Evolutionary conservation across 2,113 vertebrate genomes (phyloP).

Genomic region (Coreoperca whiteheadi): DNA sequence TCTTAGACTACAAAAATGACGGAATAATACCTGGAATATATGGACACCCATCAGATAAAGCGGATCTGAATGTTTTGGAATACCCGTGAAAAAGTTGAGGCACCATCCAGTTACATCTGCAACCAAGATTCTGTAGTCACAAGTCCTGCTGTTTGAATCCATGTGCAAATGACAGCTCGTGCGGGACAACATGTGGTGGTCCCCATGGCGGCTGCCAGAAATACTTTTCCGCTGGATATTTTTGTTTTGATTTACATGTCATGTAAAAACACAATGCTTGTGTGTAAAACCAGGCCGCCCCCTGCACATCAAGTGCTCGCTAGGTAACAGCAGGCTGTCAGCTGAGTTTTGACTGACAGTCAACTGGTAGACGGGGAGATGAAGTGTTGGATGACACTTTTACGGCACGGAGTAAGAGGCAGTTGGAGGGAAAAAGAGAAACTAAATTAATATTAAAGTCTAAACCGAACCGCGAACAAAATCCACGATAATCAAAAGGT

Average conservation of each 20-base stretch:
- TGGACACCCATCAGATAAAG: too few species aligned
- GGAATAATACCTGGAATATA: neutral
- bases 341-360: constrained; percentile 38
- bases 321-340: constrained; percentile 9
- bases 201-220: neutral
- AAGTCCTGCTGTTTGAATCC: neutral
- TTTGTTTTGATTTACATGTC: constrained; percentile 8
- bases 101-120: neutral
- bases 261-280: neutral
- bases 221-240: neutral
- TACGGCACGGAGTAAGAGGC: neutral
- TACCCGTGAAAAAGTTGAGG: neutral
- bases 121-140: neutral
- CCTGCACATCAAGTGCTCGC: constrained; percentile 3
- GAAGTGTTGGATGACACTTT: constrained; percentile 5
- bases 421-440: neutral
- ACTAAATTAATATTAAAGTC: constrained; percentile 12
- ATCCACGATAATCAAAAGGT: constrained; percentile 13
- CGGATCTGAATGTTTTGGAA: neutral
- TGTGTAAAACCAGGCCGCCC: constrained; percentile 12
- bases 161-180: neutral
- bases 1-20: neutral
- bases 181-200: neutral
- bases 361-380: constrained; percentile 1
- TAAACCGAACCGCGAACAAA: constrained; percentile 8